A percentile compares a stretch with the other conserved stretches of the same genome.
phyloP scores from a whole-genome alignment of 2,113 vertebrate species.

The Solenodon paradoxus region DNA sequence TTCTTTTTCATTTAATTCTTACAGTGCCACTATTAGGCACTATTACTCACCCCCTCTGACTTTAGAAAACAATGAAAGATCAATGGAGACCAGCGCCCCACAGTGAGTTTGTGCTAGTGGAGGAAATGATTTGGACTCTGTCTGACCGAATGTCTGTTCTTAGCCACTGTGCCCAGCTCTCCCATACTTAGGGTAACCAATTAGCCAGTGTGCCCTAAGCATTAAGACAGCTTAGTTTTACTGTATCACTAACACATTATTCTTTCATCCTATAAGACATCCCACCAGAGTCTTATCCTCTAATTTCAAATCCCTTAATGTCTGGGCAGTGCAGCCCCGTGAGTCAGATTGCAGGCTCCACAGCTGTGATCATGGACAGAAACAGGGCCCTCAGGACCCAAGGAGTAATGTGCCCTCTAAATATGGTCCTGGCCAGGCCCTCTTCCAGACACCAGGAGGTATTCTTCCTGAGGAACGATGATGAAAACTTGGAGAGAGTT shows the following conservation, averaged over 20 bases:
- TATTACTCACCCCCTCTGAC: background rate
- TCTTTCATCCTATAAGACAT: conserved; percentile 25
- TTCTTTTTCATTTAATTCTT: background rate
- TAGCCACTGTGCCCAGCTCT: background rate
- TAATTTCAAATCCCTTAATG: conserved; percentile 20
- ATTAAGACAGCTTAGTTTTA: background rate
- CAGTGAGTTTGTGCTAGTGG: background rate
- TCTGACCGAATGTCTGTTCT: background rate
- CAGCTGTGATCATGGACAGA: background rate
- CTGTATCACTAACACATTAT: background rate
- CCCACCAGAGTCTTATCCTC: background rate
- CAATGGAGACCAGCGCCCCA: background rate
- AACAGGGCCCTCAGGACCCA: background rate
- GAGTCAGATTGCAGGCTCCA: background rate
- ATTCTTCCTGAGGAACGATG: background rate
- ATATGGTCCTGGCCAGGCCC: background rate
- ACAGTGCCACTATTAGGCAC: background rate
- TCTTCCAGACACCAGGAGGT: background rate
- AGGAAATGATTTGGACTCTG: background rate
- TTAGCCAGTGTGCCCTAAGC: background rate
- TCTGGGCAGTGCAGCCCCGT: background rate
- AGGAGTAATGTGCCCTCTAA: background rate
- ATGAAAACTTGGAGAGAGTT: background rate
- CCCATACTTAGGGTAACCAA: background rate
- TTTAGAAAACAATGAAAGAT: background rate